These are phyloP conservation scores for Helicoverpa zea DNA, from an alignment of 1,140 invertebrate species.

Conservation along the genomic window DNA sequence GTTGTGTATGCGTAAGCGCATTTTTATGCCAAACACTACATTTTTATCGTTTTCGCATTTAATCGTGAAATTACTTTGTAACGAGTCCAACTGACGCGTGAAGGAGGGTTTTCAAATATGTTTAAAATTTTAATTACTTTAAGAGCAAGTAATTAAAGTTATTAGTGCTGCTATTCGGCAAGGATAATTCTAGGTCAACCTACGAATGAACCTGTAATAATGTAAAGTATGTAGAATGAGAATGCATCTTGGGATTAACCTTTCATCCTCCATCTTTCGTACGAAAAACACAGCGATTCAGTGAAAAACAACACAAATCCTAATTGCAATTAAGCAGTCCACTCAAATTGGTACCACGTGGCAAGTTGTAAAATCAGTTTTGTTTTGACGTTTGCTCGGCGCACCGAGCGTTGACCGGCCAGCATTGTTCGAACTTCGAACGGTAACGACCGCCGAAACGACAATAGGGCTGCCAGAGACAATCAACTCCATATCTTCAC, in stretches of 20 bases:
- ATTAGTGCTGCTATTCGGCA: too few relatives aligned
- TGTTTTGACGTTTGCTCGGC: slow-evolving; percentile 41
- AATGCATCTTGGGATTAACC: neutral
- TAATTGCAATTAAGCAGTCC: slow-evolving; percentile 33
- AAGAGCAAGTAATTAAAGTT: too few relatives aligned
- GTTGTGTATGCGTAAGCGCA: slow-evolving; percentile 28
- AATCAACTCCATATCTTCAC: slow-evolving; percentile 18
- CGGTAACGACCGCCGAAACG: slow-evolving; percentile 47
- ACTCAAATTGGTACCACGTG: slow-evolving; percentile 44
- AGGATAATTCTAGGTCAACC: too few relatives aligned
- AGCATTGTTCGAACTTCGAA: slow-evolving; percentile 43
- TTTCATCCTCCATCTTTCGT: neutral
- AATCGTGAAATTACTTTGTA: slow-evolving; percentile 23
- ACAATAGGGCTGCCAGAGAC: slow-evolving; percentile 48
- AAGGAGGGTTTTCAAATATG: neutral
- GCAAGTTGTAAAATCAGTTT: slow-evolving; percentile 45
- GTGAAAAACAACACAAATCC: slow-evolving; percentile 4
- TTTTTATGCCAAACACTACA: slow-evolving; percentile 29
- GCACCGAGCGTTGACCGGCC: slow-evolving; percentile 40
- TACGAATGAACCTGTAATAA: too few relatives aligned
- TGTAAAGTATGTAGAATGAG: too few relatives aligned
- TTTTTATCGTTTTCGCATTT: slow-evolving; percentile 32
- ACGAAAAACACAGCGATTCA: neutral
- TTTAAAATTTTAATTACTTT: neutral
- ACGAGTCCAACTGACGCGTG: slow-evolving; percentile 9